These are phyloP conservation scores for Sarcophaga peregrina DNA, from an alignment of 1,140 invertebrate genomes.

Conservation along the genomic window DNA sequence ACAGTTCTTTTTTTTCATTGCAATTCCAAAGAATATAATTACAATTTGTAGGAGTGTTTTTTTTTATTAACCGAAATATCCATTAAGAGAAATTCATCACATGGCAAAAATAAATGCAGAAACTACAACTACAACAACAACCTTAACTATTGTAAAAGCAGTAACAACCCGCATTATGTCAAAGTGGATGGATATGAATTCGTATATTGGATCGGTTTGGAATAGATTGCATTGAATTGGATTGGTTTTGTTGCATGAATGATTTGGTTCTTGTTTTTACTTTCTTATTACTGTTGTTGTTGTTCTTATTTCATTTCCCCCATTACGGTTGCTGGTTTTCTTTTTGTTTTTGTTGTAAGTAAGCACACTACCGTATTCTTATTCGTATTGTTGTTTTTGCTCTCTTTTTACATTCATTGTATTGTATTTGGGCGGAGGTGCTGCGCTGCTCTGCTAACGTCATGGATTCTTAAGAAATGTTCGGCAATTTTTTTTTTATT, in stretches of 20 bases:
- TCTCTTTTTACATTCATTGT: not conserved
- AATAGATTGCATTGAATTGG: not conserved
- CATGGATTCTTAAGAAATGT: constrained; percentile 8
- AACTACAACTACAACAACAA: constrained; percentile 5
- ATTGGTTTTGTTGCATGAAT: constrained; percentile 33
- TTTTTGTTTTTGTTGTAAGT: not conserved
- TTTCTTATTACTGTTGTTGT: constrained; percentile 6
- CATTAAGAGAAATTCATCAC: not conserved
- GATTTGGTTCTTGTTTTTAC: constrained; percentile 11
- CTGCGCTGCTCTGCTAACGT: not conserved
- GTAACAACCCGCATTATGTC: constrained; percentile 34
- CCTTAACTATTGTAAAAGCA: not conserved
- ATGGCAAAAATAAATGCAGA: not conserved
- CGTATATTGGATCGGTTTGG: not conserved
- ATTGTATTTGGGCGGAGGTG: constrained; percentile 33
- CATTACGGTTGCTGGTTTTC: not conserved
- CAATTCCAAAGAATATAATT: no score
- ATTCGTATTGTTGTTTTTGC: not conserved
- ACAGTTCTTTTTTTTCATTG: no score
- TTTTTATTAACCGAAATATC: not conserved
- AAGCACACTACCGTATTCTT: not conserved
- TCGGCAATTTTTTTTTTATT: not conserved
- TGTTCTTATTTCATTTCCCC: not conserved
- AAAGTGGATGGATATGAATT: constrained; percentile 30
- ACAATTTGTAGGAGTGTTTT: not conserved